Percentiles rank a stretch among this genome's conserved stretches.
Conservation (phyloP, 2,797 vertebrate genomes). For the Peromyscus attwateri region DNA sequence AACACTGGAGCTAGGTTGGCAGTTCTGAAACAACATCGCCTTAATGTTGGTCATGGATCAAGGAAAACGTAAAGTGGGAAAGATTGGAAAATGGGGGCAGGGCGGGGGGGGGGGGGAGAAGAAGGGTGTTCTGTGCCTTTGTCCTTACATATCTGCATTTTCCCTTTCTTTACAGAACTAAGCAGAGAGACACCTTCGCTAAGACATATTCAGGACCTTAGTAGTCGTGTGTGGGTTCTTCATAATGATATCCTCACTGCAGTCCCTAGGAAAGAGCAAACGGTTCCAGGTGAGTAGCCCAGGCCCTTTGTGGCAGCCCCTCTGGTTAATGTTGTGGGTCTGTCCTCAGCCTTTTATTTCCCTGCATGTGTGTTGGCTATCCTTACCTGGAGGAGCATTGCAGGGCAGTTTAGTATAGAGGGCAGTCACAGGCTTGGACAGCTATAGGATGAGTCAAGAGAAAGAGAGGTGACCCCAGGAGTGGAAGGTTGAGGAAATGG, state of each 20-base stretch:
- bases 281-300: slow-evolving; percentile 25
- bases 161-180: slow-evolving; percentile 26
- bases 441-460: background rate
- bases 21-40: background rate
- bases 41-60: background rate
- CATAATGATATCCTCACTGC: slow-evolving; percentile 19
- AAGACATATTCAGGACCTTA: slow-evolving; percentile 56
- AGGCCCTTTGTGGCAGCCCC: background rate
- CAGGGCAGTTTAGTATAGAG: background rate
- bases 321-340: background rate
- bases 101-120: no score
- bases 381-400: background rate
- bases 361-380: background rate
- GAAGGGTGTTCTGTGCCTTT: background rate
- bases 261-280: background rate
- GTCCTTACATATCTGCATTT: background rate
- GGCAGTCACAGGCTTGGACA: no score
- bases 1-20: background rate
- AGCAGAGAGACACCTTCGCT: fast-evolving
- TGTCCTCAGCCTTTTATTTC: background rate
- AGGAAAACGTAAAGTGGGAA: background rate
- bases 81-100: no score
- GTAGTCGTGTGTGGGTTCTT: slow-evolving; percentile 60
- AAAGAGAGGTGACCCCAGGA: background rate
- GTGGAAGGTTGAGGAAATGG: background rate